Evolutionary conservation across 2,888 invertebrate genomes (phyloP).

Genomic region (Brachylomia viminalis): DNA sequence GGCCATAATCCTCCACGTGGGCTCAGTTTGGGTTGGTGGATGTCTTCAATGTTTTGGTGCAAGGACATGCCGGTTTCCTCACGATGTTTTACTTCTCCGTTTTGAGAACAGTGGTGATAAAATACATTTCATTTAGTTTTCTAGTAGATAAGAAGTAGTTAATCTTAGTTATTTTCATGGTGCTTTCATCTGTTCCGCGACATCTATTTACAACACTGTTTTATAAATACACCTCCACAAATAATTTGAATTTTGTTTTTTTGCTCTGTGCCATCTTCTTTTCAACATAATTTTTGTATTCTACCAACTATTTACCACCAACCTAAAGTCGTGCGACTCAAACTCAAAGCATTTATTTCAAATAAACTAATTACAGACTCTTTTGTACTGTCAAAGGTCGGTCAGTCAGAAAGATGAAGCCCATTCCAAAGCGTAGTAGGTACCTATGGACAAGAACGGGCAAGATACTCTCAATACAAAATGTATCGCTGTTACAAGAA

Average conservation of each 20-base stretch:
- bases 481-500: slow-evolving; percentile 23
- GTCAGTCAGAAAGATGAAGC: too few species aligned
- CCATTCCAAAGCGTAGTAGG: too few species aligned
- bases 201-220: too few species aligned
- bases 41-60: background rate
- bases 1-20: background rate
- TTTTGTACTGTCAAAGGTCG: too few species aligned
- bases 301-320: background rate
- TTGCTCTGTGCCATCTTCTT: background rate
- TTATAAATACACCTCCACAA: background rate
- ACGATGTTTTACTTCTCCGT: background rate
- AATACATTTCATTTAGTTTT: background rate
- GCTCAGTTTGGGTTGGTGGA: background rate
- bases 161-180: background rate
- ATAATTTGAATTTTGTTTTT: background rate
- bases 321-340: slow-evolving; percentile 9
- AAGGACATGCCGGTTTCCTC: too few species aligned
- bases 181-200: background rate
- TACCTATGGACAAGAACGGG: too few species aligned
- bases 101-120: background rate
- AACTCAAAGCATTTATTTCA: too few species aligned
- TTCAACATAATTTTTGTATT: background rate
- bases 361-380: too few species aligned
- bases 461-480: slow-evolving; percentile 40
- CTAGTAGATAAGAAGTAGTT: too few species aligned